Conservation (phyloP, 2,113 vertebrate genomes). For the Spilogale gracilis region DNA sequence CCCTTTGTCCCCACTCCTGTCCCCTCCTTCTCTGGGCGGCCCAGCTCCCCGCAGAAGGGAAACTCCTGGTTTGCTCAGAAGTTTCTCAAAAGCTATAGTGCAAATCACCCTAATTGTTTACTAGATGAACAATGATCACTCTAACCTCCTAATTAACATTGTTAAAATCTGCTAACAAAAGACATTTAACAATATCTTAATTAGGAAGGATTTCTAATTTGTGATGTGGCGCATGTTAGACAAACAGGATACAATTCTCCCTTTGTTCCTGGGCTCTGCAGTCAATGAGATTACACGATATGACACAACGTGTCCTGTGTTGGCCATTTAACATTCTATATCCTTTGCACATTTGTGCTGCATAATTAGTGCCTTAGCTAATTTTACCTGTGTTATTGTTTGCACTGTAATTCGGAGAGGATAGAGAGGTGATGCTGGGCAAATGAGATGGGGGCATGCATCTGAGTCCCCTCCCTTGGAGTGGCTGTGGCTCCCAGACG, state of each 20-base stretch:
- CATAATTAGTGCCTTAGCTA: conserved; percentile 84
- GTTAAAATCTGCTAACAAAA: conserved; percentile 90
- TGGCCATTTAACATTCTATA: conserved; percentile 83
- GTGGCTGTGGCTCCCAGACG: background rate
- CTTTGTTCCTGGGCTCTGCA: conserved; percentile 86
- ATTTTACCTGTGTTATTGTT: conserved; percentile 89
- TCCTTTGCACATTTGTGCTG: conserved; percentile 74
- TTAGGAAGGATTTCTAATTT: conserved; percentile 89
- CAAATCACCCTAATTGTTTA: conserved; percentile 89
- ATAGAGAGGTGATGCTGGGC: conserved; percentile 62
- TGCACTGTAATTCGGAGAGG: conserved; percentile 86
- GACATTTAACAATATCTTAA: conserved; percentile 90
- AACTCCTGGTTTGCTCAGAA: conserved; percentile 79
- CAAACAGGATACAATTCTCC: conserved; percentile 87
- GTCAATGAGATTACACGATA: conserved; percentile 87
- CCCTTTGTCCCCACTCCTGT: background rate
- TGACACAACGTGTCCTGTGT: conserved; percentile 73
- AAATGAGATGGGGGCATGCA: conserved; percentile 70
- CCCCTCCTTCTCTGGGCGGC: no score
- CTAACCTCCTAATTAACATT: conserved; percentile 88
- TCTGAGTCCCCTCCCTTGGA: conserved; percentile 74
- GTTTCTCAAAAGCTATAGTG: conserved; percentile 73
- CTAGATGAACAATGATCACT: conserved; percentile 89
- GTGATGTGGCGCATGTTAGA: conserved; percentile 87
- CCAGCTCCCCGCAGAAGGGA: background rate